These are phyloP conservation scores for Meandrusa payeni DNA, from an alignment of 2,888 invertebrate species.

Conservation along the genomic window DNA sequence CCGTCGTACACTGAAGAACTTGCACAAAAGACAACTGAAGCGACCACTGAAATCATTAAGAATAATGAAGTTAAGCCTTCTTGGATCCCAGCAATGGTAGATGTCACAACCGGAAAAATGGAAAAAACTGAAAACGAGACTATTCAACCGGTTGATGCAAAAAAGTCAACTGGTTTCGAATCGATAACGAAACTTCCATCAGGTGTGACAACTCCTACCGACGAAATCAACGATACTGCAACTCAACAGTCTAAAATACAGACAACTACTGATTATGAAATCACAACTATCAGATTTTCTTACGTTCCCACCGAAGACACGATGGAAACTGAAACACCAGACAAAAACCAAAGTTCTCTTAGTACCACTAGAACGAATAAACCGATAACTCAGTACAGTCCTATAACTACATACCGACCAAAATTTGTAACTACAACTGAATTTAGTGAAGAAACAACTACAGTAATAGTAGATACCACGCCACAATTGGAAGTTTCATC, in stretches of 20 bases:
- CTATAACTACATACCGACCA: constrained; percentile 70
- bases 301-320: constrained; percentile 58
- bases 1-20: constrained; percentile 39
- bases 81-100: constrained; percentile 48
- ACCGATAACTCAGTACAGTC: constrained; percentile 47
- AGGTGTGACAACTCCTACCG: constrained; percentile 65
- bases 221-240: constrained; percentile 52
- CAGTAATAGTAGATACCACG: constrained; percentile 49
- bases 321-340: constrained; percentile 39
- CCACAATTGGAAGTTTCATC: constrained; percentile 55
- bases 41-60: constrained; percentile 7
- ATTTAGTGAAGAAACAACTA: constrained; percentile 49
- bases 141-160: constrained; percentile 54
- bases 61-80: constrained; percentile 41
- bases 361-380: constrained; percentile 56
- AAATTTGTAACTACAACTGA: constrained; percentile 55
- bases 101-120: constrained; percentile 37
- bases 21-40: constrained; percentile 20
- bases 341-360: constrained; percentile 44
- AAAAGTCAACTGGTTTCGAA: constrained; percentile 68
- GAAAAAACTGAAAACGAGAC: constrained; percentile 40
- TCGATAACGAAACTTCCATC: constrained; percentile 73
- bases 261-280: constrained; percentile 58
- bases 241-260: constrained; percentile 37
- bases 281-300: constrained; percentile 70